Evolutionary conservation across 2,888 invertebrate species (phyloP).

Genomic region (Brenthis ino): DNA sequence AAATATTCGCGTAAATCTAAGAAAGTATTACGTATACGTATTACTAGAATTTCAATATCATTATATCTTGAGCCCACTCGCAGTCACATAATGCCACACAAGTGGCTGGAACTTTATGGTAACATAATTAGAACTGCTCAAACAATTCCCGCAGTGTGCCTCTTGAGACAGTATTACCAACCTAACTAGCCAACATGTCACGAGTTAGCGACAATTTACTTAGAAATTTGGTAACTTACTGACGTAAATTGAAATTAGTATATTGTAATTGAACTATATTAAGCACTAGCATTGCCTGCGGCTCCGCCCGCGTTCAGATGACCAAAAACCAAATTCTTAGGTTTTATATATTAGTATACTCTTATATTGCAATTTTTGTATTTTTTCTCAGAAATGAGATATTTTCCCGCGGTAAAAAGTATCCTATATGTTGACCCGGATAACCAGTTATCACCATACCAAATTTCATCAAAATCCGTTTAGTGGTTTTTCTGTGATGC

Average conservation of each 20-base stretch:
- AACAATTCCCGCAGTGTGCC: constrained; percentile 20
- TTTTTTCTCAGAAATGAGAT: no score
- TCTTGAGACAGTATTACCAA: constrained; percentile 16
- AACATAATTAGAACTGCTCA: constrained; percentile 20
- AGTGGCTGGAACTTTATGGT: not conserved
- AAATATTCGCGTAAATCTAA: no score
- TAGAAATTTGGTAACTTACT: constrained; percentile 18
- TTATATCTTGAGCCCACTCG: not conserved
- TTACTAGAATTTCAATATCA: not conserved
- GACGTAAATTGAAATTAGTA: constrained; percentile 16
- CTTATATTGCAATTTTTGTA: no score
- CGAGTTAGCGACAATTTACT: constrained; percentile 22
- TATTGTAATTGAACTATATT: not conserved
- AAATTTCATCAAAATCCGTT: no score
- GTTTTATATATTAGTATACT: no score
- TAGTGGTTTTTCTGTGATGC: no score
- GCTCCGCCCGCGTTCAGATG: no score
- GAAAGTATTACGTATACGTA: not conserved
- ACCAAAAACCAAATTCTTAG: no score
- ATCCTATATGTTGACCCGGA: no score
- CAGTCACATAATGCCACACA: not conserved
- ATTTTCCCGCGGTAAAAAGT: no score
- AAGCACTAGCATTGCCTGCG: not conserved
- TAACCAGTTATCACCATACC: no score
- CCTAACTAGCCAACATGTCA: constrained; percentile 16